phyloP scores from a whole-genome alignment of 2,113 vertebrate species.

The Prunella fulvescens region DNA sequence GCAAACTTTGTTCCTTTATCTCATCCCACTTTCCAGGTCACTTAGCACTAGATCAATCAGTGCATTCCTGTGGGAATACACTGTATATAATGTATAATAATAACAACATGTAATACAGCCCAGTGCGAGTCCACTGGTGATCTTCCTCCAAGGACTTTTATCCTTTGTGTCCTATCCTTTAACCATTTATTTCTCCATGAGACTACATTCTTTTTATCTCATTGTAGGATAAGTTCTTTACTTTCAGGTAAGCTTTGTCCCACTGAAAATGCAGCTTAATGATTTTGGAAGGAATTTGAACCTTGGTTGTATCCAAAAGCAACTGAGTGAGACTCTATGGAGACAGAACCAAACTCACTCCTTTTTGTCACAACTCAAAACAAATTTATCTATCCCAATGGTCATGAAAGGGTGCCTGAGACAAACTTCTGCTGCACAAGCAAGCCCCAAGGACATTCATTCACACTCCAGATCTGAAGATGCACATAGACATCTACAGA shows the following conservation, averaged over 20 bases:
- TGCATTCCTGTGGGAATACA: background rate
- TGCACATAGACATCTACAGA: background rate
- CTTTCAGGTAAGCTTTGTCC: background rate
- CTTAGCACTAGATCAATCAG: background rate
- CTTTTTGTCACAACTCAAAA: background rate
- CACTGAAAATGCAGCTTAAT: background rate
- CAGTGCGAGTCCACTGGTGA: background rate
- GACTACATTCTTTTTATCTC: background rate
- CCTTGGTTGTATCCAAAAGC: background rate
- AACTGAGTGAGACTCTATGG: background rate
- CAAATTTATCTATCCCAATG: background rate
- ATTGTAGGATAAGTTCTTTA: background rate
- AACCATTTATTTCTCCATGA: background rate
- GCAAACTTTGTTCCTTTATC: background rate
- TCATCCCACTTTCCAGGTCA: background rate
- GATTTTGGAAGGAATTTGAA: background rate
- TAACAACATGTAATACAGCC: background rate
- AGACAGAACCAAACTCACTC: background rate
- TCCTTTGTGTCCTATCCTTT: background rate
- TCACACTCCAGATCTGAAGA: background rate
- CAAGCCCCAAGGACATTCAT: rapidly evolving
- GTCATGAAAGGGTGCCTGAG: background rate
- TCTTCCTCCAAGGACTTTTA: background rate
- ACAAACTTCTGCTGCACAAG: background rate
- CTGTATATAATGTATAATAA: background rate